Evolutionary conservation across 2,797 vertebrate species (phyloP).

Genomic region (Decapterus maruadsi): DNA sequence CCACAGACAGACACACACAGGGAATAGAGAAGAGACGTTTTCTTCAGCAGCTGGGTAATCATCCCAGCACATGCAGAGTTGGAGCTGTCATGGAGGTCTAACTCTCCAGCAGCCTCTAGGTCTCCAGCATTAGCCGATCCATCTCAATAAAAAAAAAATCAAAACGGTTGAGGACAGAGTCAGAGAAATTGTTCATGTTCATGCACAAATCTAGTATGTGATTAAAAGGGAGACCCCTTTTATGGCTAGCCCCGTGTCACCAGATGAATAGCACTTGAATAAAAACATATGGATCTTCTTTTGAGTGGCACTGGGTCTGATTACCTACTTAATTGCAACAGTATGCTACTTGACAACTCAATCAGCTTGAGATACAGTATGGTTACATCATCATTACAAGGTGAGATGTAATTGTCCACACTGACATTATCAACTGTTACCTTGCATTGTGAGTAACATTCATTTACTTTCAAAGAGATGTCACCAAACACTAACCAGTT

Average conservation of each 20-base stretch:
- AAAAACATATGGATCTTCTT: constrained; percentile 23
- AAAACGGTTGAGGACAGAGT: not conserved
- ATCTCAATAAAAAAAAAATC: not conserved
- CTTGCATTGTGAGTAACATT: not conserved
- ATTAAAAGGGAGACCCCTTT: constrained; percentile 1
- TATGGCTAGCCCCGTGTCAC: constrained; percentile 5
- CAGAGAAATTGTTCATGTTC: not conserved
- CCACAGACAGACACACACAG: constrained; percentile 8
- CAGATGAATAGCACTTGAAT: constrained; percentile 27
- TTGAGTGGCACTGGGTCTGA: constrained; percentile 38
- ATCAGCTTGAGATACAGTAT: constrained; percentile 15
- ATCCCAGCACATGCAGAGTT: not conserved
- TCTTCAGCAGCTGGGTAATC: constrained; percentile 12
- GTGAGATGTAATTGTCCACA: constrained; percentile 24
- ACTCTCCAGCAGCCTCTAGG: not conserved
- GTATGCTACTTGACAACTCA: constrained; percentile 30
- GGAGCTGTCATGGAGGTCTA: constrained; percentile 16
- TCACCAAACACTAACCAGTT: no score
- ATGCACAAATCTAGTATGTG: not conserved
- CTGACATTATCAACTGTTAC: not conserved
- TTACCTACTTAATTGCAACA: constrained; percentile 31
- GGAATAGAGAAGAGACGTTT: constrained; percentile 24
- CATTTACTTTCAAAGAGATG: not conserved
- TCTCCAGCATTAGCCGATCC: not conserved
- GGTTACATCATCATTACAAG: constrained; percentile 17